phyloP scores from a whole-genome alignment of 2,888 invertebrate genomes.

The Standfussiana lucernea region DNA sequence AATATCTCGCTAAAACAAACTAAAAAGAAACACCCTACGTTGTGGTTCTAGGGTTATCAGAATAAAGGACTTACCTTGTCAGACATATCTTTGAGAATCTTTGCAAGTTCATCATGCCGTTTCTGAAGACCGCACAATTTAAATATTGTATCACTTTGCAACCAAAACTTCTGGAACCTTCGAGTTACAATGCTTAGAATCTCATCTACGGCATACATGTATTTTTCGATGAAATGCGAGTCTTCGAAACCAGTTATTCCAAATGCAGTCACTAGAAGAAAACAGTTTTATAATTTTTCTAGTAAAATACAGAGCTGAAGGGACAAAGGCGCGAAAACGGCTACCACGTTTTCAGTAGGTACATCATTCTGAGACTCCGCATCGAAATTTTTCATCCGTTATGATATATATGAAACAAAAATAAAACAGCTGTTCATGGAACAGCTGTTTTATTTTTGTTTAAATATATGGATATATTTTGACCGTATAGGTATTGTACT shows the following conservation, averaged over 20 bases:
- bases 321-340: too few species aligned
- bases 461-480: too few species aligned
- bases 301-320: too few species aligned
- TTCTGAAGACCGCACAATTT: constrained; percentile 67
- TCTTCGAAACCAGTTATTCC: constrained; percentile 63
- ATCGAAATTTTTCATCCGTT: too few species aligned
- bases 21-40: neutral
- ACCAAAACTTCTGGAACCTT: constrained; percentile 69
- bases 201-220: constrained; percentile 56
- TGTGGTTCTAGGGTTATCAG: neutral
- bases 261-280: constrained; percentile 62
- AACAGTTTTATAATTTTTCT: neutral
- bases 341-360: too few species aligned
- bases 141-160: constrained; percentile 66
- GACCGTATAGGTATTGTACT: too few species aligned
- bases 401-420: too few species aligned
- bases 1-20: too few species aligned
- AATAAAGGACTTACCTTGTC: constrained; percentile 63
- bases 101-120: constrained; percentile 64
- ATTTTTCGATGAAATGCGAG: constrained; percentile 55
- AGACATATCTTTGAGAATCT: constrained; percentile 67
- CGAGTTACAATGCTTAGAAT: constrained; percentile 54
- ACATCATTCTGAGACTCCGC: too few species aligned
- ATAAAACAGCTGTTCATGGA: too few species aligned
- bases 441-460: too few species aligned